Conservation (phyloP, 2,797 vertebrate genomes). For the Pterois miles region DNA sequence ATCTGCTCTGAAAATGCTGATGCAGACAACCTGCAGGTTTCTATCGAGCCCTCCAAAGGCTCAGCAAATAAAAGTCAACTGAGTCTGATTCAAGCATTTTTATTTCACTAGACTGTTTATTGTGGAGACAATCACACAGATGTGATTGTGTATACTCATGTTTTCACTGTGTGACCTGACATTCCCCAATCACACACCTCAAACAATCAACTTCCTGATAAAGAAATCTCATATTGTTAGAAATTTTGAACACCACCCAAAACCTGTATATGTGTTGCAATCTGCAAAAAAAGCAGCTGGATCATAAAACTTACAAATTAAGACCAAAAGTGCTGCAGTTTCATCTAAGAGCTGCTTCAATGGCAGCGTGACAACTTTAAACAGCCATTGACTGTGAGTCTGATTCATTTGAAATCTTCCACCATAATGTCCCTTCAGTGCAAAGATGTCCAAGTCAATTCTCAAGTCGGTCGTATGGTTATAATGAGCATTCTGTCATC, state of each 20-base stretch:
- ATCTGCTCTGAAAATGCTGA: constrained; percentile 2
- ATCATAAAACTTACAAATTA: not conserved
- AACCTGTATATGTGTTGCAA: not conserved
- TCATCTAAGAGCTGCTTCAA: not conserved
- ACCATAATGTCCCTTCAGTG: too few relatives aligned
- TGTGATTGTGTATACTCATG: not conserved
- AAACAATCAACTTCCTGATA: not conserved
- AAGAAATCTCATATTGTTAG: not conserved
- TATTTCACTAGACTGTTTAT: not conserved
- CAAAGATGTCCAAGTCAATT: too few relatives aligned
- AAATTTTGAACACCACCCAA: not conserved
- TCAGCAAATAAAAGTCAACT: not conserved
- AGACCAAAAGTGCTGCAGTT: not conserved
- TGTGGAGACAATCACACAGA: not conserved
- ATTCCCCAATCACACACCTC: too few relatives aligned
- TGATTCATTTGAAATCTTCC: too few relatives aligned
- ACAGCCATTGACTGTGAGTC: not conserved
- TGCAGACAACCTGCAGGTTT: not conserved
- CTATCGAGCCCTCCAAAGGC: not conserved
- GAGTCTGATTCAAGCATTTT: constrained; percentile 3
- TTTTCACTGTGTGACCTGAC: not conserved
- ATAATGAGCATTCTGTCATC: too few relatives aligned
- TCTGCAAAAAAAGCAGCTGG: not conserved
- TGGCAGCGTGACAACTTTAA: not conserved
- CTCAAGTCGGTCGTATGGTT: too few relatives aligned